These are phyloP conservation scores for Hirtodrosophila histrioides DNA, from an alignment of 2,888 invertebrate species.

Conservation along the genomic window DNA sequence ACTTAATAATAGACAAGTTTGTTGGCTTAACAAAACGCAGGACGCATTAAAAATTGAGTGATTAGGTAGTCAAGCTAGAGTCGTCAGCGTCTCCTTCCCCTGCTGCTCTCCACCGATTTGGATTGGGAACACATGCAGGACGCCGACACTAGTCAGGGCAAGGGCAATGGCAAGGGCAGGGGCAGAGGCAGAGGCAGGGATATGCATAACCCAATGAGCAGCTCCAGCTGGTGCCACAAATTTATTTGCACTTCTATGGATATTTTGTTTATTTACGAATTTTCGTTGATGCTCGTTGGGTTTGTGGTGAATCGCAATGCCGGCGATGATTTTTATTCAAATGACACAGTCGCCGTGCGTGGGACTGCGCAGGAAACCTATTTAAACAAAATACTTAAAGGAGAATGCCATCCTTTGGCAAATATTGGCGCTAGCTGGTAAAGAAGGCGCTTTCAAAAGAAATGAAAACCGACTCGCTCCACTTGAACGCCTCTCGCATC, in stretches of 20 bases:
- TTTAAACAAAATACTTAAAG: constrained; percentile 76
- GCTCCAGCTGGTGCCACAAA: constrained; percentile 42
- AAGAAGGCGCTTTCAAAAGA: constrained; percentile 31
- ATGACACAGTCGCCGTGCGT: constrained; percentile 31
- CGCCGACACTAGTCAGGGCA: constrained; percentile 2
- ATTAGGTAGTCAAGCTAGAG: constrained; percentile 32
- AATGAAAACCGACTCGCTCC: constrained; percentile 35
- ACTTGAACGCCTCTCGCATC: constrained; percentile 13
- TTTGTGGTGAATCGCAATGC: constrained; percentile 21
- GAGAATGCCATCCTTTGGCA: constrained; percentile 72
- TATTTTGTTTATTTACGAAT: constrained; percentile 76
- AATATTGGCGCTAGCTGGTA: constrained; percentile 63
- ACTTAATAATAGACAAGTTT: constrained; percentile 43
- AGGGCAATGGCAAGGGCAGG: not conserved
- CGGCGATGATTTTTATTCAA: constrained; percentile 55
- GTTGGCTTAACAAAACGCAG: constrained; percentile 30
- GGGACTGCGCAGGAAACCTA: constrained; percentile 60
- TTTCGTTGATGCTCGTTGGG: constrained; percentile 56
- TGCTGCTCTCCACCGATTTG: not conserved
- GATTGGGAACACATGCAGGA: constrained; percentile 22
- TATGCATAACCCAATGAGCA: constrained; percentile 28
- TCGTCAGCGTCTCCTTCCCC: too few relatives aligned
- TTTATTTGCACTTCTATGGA: constrained; percentile 73
- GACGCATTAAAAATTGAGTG: constrained; percentile 46
- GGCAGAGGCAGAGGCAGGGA: constrained; percentile 10